Conservation (phyloP, 1,140 invertebrate genomes). For the Teleogryllus occipitalis region DNA sequence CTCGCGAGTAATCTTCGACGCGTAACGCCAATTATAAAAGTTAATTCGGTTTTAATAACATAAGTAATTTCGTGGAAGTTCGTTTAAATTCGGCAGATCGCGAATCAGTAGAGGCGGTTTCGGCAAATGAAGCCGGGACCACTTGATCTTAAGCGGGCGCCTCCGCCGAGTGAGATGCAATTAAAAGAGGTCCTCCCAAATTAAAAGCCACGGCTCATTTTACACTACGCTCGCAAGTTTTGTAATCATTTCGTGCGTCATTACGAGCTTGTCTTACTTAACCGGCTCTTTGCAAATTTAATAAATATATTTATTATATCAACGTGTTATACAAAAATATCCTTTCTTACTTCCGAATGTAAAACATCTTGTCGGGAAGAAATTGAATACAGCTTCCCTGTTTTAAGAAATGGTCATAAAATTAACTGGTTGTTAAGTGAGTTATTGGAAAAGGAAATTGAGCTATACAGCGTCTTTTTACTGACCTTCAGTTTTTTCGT, state of each 20-base stretch:
- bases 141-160: not conserved
- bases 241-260: too few species aligned
- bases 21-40: not conserved
- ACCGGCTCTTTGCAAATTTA: too few species aligned
- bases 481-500: too few species aligned
- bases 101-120: not conserved
- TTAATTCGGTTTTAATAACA: constrained; percentile 1
- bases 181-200: not conserved
- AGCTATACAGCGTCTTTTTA: not conserved
- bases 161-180: not conserved
- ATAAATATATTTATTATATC: too few species aligned
- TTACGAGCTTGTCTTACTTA: too few species aligned
- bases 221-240: not conserved
- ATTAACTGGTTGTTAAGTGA: not conserved
- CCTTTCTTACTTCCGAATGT: too few species aligned
- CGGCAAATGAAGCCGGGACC: not conserved
- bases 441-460: not conserved
- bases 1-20: not conserved
- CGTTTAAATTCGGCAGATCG: not conserved
- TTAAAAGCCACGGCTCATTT: not conserved
- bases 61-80: not conserved
- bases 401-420: too few species aligned
- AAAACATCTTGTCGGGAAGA: too few species aligned
- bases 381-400: too few species aligned
- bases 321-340: too few species aligned